Evolutionary conservation across 2,113 vertebrate genomes (phyloP).

Genomic region (Myotis davidii): DNA sequence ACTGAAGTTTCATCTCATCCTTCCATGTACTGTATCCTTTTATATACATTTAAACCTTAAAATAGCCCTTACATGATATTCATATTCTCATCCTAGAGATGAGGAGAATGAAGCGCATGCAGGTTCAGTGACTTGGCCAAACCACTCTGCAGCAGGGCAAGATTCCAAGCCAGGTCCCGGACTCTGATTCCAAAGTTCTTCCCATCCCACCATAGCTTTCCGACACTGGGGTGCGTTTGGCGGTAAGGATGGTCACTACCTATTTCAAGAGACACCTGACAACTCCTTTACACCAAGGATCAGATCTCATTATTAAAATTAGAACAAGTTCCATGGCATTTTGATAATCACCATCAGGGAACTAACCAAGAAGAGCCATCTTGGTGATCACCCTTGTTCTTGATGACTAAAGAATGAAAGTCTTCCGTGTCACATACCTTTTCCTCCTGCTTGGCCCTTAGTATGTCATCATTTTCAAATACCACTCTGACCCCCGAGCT

Average conservation of each 20-base stretch:
- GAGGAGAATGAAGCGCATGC: not conserved
- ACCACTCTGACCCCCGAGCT: constrained; percentile 32
- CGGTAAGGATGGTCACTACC: not conserved
- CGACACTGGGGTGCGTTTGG: not conserved
- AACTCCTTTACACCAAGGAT: not conserved
- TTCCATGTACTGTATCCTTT: not conserved
- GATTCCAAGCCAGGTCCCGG: not conserved
- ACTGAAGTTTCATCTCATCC: not conserved
- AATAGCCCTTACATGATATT: constrained; percentile 1
- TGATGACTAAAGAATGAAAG: not conserved
- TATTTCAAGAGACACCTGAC: not conserved
- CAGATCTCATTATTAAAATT: not conserved
- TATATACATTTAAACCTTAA: not conserved
- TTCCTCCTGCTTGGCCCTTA: constrained; percentile 53
- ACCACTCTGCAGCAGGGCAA: not conserved
- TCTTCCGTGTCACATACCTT: constrained; percentile 44
- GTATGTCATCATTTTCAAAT: constrained; percentile 67
- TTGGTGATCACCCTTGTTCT: not conserved
- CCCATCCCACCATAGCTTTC: not conserved
- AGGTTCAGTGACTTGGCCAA: not conserved
- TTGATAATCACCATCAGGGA: not conserved
- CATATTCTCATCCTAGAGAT: not conserved
- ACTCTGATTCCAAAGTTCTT: not conserved
- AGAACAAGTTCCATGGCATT: not conserved
- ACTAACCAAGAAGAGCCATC: not conserved